These are phyloP conservation scores for Cheilosia scutellata DNA, from an alignment of 2,888 invertebrate species.

Conservation along the genomic window DNA sequence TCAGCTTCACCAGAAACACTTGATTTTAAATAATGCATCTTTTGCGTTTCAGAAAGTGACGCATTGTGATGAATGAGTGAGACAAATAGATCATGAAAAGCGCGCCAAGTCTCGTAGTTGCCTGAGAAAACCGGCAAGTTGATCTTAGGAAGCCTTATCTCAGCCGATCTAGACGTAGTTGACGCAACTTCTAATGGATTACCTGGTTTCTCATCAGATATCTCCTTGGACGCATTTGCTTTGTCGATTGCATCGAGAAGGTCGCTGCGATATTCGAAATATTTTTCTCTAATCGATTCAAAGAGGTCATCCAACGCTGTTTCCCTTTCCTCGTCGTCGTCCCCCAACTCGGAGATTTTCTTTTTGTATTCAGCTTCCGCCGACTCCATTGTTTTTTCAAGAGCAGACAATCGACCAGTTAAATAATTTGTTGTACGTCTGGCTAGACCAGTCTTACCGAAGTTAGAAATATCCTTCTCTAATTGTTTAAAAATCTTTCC, in stretches of 20 bases:
- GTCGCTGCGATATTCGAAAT: constrained; percentile 1
- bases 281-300: background rate
- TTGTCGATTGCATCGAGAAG: constrained; percentile 10
- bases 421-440: background rate
- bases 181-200: background rate
- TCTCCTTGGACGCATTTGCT: background rate
- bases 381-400: background rate
- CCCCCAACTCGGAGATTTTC: background rate
- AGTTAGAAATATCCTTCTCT: too few relatives aligned
- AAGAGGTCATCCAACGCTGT: background rate
- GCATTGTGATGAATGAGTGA: too few relatives aligned
- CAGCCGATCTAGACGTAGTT: background rate
- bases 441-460: too few relatives aligned
- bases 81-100: too few relatives aligned
- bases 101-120: too few relatives aligned
- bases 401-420: background rate
- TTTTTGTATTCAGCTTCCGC: background rate
- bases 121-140: too few relatives aligned
- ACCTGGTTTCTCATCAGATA: background rate
- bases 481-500: too few relatives aligned
- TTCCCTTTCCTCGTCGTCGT: background rate
- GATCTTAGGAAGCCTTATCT: too few relatives aligned
- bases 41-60: too few relatives aligned
- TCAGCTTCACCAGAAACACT: too few relatives aligned
- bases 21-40: too few relatives aligned